Evolutionary conservation across 2,113 vertebrate genomes (phyloP), one percentile per base, ranked within the genome.

Genomic region (Siphamia tubifer): DNA sequence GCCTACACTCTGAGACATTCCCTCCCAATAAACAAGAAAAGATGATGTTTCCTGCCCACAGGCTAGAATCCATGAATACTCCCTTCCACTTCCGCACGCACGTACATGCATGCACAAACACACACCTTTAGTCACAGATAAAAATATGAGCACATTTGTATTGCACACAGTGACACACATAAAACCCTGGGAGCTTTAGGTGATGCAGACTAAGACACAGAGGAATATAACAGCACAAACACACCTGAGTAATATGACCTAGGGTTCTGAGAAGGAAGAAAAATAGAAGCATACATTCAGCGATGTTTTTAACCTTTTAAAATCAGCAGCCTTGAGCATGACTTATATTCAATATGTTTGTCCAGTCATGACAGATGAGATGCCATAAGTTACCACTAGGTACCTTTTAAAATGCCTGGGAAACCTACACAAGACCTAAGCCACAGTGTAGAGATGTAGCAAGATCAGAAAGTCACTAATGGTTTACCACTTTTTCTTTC

Each of bases 271-370:
- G 31, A 44, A 16, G 45, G 20, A 72, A 24, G 19, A 30, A 21
- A 40, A 28, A 30, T 4, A 36, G 47, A 52, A 71, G 65, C 57
- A 4, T 54, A 47, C 25, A 38, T 44, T n/a, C 32, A 43, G 24
- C 7, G 34, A 73, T 65, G 69, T 56, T 19, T 28, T 36, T 73
- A 67, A 81, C 77, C 74, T 78, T 75, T 66, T 57, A 66, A 66
- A 77, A 62, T 40, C 3, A 7, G 39, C 40, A 16, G 76, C 8
- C 7, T 21, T 8, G 54, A 74, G 36, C 58, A 78, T 62, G n/a
- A 61, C 48, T 84, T 69, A 62, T 30, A 16, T 56, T 64, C 2
- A 70, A 62, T 57, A 69, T 47, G 39, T 31, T 32, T 61, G 74
- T 68, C 43, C 40, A 61, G 56, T 39, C 28, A 47, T 52, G 72